Evolutionary conservation across 2,888 invertebrate genomes (phyloP).

Genomic region (Epinotia bilunana): DNA sequence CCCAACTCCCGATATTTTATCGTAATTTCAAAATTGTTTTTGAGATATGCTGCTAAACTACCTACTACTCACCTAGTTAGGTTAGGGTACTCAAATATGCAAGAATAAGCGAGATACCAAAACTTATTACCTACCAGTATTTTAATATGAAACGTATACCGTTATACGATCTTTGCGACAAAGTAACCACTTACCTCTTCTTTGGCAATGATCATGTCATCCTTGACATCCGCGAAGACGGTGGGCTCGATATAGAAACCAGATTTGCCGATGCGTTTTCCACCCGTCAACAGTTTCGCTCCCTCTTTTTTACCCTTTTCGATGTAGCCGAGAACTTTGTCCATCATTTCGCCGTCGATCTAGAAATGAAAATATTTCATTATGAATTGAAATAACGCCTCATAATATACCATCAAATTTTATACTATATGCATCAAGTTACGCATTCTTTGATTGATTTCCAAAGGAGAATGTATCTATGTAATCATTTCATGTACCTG

Average conservation of each 20-base stretch:
- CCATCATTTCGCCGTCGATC: slow-evolving; percentile 87
- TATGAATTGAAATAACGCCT: background rate
- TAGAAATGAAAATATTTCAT: slow-evolving; percentile 50
- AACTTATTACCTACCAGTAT: too few relatives aligned
- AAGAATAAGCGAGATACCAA: too few relatives aligned
- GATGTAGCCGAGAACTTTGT: slow-evolving; percentile 87
- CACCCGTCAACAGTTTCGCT: slow-evolving; percentile 88
- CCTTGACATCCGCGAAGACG: slow-evolving; percentile 87
- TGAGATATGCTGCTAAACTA: too few relatives aligned
- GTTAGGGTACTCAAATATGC: too few relatives aligned
- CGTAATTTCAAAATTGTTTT: too few relatives aligned
- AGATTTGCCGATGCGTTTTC: slow-evolving; percentile 79
- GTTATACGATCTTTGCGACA: background rate
- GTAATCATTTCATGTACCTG: slow-evolving; percentile 46
- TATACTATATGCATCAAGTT: too few relatives aligned
- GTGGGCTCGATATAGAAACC: slow-evolving; percentile 89
- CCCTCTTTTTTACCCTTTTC: slow-evolving; percentile 89
- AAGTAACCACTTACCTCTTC: slow-evolving; percentile 82
- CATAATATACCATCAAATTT: too few relatives aligned
- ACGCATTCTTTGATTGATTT: background rate
- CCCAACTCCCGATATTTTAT: too few relatives aligned
- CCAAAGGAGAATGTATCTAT: background rate
- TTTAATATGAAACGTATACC: too few relatives aligned
- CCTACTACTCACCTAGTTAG: too few relatives aligned
- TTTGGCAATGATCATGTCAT: slow-evolving; percentile 87